Evolutionary conservation across 23 tunicate species (phyloP), one percentile per base, ranked within the genome.

Genomic region (Trididemnum clinides): DNA sequence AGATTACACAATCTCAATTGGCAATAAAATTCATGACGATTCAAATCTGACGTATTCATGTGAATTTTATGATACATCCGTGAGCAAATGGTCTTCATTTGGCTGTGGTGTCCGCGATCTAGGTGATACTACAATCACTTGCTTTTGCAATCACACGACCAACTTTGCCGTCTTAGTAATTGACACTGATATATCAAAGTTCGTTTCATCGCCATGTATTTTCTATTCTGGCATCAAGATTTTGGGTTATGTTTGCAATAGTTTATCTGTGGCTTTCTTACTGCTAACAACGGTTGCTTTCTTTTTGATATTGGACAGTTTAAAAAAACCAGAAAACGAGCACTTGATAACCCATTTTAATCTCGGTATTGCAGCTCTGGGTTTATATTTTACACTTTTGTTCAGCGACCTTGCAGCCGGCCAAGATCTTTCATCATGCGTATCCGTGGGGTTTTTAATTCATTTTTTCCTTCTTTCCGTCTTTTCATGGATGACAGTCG

Each of bases 71-170:
- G 51, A 74, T 30, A 26, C 34, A 3, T 27, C n/a, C 1, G 6
- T 0, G 12, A 22, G 1, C 0, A 34, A 1, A 0, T 85, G 89
- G 89, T 74, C 83, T 34, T 19, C 44, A 1, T 36, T 21, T 33
- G 89, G 89, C 0, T 85, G 89, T 34, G 21, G 15, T 22, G 57
- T 85, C 10, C 15, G 49, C 23, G 22, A 32, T 10, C 0, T 4
- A 33, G 32, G 15, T 33, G 21, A 35, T 34, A 21, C 20, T 28
- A 35, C 36, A 3, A 73, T 72, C 21, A 73, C 65, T 0, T 85
- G 89, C 34, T 2, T 27, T 15, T 85, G 89, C 58, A 74, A 85
- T 26, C 89, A 85, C 73, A 85, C 89, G 20, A 85, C 89, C 23
- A 59, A 34, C 58, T 85, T 85, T 57, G 89, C 82, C 7, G 37